A percentile compares a stretch with the other conserved stretches of the same genome.
Conservation (phyloP, 2,797 vertebrate species). For the Betta splendens region DNA sequence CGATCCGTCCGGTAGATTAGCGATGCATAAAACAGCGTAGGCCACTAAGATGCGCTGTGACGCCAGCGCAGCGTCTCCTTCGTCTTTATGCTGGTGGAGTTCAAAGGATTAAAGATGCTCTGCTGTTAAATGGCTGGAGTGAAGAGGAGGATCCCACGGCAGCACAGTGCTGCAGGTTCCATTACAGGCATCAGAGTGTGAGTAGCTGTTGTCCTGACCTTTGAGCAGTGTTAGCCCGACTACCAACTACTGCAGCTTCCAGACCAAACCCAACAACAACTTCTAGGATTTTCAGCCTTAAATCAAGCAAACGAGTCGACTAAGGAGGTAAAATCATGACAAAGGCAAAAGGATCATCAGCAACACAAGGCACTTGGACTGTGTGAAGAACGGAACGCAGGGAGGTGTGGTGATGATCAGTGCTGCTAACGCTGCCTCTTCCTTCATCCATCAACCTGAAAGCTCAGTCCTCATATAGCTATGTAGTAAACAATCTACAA, state of each 20-base stretch:
- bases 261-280: slow-evolving; percentile 7
- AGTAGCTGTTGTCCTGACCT: too few relatives aligned
- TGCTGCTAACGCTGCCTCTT: slow-evolving; percentile 56
- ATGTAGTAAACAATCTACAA: slow-evolving; percentile 79
- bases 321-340: slow-evolving; percentile 45
- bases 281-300: slow-evolving; percentile 20
- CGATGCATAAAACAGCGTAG: slow-evolving; percentile 59
- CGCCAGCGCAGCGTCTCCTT: too few relatives aligned
- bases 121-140: slow-evolving; percentile 14
- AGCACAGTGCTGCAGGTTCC: too few relatives aligned
- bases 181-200: too few relatives aligned
- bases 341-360: slow-evolving; percentile 62
- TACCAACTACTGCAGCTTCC: slow-evolving; percentile 14
- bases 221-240: too few relatives aligned
- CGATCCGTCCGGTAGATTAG: slow-evolving; percentile 31
- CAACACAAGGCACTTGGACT: slow-evolving; percentile 77
- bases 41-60: slow-evolving; percentile 45
- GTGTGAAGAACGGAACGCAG: slow-evolving; percentile 62
- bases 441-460: slow-evolving; percentile 59
- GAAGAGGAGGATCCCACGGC: slow-evolving; percentile 29
- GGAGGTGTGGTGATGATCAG: slow-evolving; percentile 62
- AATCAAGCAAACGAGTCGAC: slow-evolving; percentile 18
- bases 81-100: slow-evolving; percentile 51
- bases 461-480: slow-evolving; percentile 57
- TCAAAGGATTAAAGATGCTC: slow-evolving; percentile 31